These are phyloP conservation scores for Sabatieria punctata DNA, from an alignment of 2,888 invertebrate genomes.

Conservation along the genomic window DNA sequence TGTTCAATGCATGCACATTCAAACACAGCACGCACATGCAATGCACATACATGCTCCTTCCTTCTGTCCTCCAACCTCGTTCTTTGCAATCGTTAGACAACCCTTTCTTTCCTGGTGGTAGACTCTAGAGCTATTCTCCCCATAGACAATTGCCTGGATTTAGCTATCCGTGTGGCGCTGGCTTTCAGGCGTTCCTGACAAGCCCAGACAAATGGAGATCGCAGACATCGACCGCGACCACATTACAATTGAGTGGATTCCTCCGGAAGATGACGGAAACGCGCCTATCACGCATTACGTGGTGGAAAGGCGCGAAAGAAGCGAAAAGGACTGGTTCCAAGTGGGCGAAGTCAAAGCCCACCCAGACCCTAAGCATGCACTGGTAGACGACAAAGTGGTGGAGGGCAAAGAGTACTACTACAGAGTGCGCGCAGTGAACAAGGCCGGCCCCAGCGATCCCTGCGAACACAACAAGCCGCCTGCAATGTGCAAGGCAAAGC, in stretches of 20 bases:
- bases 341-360: slow-evolving; percentile 20
- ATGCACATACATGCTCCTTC: too few relatives aligned
- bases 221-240: slow-evolving; percentile 26
- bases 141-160: too few relatives aligned
- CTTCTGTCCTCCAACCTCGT: too few relatives aligned
- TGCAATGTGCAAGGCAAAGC: slow-evolving; percentile 27
- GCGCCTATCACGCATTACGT: slow-evolving; percentile 27
- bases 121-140: too few relatives aligned
- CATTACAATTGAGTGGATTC: slow-evolving; percentile 26
- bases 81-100: too few relatives aligned
- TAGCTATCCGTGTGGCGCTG: too few relatives aligned
- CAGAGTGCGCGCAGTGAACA: slow-evolving; percentile 55
- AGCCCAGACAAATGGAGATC: slow-evolving; percentile 33
- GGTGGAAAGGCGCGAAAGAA: slow-evolving; percentile 32
- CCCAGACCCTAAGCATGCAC: neutral
- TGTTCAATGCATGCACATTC: too few relatives aligned
- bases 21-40: too few relatives aligned
- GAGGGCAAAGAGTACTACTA: slow-evolving; percentile 33
- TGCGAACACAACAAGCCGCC: slow-evolving; percentile 72
- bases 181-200: slow-evolving; percentile 34
- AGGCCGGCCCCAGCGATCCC: slow-evolving; percentile 67
- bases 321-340: slow-evolving; percentile 29
- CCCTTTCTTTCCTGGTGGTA: too few relatives aligned
- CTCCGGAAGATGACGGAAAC: slow-evolving; percentile 21
- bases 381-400: slow-evolving; percentile 29